Evolutionary conservation across 2,113 vertebrate genomes (phyloP), one percentile per base, ranked within the genome.

Genomic region (Telmatochromis sp.): DNA sequence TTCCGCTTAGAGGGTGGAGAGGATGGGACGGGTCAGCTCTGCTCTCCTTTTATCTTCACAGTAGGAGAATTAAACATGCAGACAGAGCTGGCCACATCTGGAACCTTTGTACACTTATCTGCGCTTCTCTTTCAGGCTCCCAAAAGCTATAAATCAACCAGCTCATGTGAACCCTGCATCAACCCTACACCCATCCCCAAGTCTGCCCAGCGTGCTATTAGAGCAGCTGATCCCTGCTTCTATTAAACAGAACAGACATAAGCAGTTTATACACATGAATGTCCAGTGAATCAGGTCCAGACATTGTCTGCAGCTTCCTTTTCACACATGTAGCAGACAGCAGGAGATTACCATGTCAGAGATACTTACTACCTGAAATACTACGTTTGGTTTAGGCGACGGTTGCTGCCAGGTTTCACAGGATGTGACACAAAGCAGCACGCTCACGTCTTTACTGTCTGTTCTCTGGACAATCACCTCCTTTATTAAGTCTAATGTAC

Each of bases 121-220:
- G 79, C 57, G 4, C 87, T 57, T 79, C 81, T 91, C 83, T 91
- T 88, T 84, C 53, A 68, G 42, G 42, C 78, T 87, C 89, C 65
- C 89, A 87, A 84, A 89, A 88, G 89, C 81, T 68, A 78, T 95
- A 94, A 94, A 95, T 94, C 90, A 93, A 50, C n/a, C 33, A 63
- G 79, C 89, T 83, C 89, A 65, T 88, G 89, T 84, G 86, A 90
- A 91, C 79, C 45, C 81, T 86, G 84, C 47, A 78, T 58, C 73
- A 80, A 40, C 51, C 26, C 78, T 42, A 73, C 23, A 28, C 28
- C 80, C 71, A 78, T 53, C 78, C 47, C n/a, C 0, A 78, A 13
- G 83, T 87, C 58, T 83, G 55, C 13, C 37, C 80, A 55, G 55
- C 65, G 37, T 40, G 55, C 71, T 40, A 84, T 26, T 13, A 87